These are phyloP conservation scores for Trematocara unimaculatum DNA, from an alignment of 2,113 vertebrate genomes.

Conservation along the genomic window DNA sequence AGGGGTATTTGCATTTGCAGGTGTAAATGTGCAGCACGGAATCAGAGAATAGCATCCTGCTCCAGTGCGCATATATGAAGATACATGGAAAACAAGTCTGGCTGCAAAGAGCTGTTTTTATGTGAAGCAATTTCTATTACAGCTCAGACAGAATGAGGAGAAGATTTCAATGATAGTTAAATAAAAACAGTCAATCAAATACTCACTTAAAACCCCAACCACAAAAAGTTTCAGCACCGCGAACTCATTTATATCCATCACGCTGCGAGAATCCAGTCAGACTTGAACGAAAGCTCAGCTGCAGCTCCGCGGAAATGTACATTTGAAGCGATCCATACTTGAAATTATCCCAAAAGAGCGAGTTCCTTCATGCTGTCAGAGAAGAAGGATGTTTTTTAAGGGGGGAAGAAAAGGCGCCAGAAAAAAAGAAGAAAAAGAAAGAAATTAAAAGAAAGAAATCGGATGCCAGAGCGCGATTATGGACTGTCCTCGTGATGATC, in stretches of 20 bases:
- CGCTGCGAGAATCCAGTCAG: constrained; percentile 24
- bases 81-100: not conserved
- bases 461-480: not conserved
- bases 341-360: constrained; percentile 5
- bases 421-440: not conserved
- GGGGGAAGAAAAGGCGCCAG: not conserved
- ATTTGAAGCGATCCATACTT: constrained; percentile 53
- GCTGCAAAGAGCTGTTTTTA: not conserved
- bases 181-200: not conserved
- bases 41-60: not conserved
- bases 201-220: constrained; percentile 66
- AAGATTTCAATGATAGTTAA: not conserved
- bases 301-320: constrained; percentile 25
- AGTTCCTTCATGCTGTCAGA: constrained; percentile 5
- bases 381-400: not conserved
- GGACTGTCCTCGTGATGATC: not conserved
- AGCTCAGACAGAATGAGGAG: not conserved
- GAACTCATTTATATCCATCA: constrained; percentile 64
- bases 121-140: not conserved
- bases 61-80: not conserved
- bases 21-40: not conserved
- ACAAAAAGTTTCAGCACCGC: constrained; percentile 64
- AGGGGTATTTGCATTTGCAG: not conserved
- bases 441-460: not conserved
- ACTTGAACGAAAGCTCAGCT: constrained; percentile 47